These are phyloP conservation scores for Micronycteris hirsuta DNA, from an alignment of 2,113 vertebrate species.

Conservation along the genomic window DNA sequence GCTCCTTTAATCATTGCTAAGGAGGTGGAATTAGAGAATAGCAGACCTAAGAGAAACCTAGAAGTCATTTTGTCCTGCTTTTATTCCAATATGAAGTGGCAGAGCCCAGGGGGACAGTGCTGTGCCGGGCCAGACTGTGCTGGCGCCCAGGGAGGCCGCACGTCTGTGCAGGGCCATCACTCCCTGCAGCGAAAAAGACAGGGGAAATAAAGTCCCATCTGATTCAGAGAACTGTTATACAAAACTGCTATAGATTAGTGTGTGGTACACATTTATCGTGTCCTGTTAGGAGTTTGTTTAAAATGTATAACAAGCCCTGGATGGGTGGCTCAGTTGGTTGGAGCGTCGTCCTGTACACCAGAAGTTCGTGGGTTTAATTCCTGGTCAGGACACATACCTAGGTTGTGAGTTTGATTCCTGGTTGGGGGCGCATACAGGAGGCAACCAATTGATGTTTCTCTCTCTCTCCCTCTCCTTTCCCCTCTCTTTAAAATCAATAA, in stretches of 20 bases:
- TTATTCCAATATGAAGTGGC: not conserved
- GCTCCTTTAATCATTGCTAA: slow-evolving; percentile 29
- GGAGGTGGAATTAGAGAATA: not conserved
- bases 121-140: accelerated
- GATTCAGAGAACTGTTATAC: not conserved
- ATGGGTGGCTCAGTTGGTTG: too few relatives aligned
- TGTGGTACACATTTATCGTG: not conserved
- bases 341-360: too few relatives aligned
- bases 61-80: not conserved
- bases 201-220: not conserved
- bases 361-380: too few relatives aligned
- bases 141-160: not conserved
- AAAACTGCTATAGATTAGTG: not conserved
- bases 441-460: too few relatives aligned
- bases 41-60: not conserved
- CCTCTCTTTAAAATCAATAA: too few relatives aligned
- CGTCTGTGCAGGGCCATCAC: not conserved
- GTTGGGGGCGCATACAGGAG: too few relatives aligned
- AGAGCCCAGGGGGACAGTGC: not conserved
- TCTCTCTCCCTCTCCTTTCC: too few relatives aligned
- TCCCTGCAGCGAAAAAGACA: not conserved
- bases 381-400: too few relatives aligned
- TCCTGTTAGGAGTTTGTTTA: not conserved
- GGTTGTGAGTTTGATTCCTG: too few relatives aligned
- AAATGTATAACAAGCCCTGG: not conserved